Conservation (phyloP, 2,888 invertebrate genomes). For the Drosophila nigricruria region DNA sequence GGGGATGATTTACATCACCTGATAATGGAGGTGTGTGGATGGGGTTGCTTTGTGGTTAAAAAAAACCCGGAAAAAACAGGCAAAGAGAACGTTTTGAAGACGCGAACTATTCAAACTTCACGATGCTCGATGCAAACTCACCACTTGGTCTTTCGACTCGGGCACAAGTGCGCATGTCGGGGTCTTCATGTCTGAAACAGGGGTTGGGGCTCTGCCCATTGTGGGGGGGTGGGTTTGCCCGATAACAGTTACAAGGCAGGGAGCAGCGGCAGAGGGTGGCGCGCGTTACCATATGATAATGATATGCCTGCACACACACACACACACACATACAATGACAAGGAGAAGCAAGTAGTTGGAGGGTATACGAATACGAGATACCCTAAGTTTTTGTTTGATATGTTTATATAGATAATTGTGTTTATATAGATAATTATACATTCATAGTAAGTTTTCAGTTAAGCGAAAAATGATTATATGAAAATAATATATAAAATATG, state of each 20-base stretch:
- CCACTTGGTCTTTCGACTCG: conserved; percentile 37
- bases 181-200: background rate
- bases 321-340: conserved; percentile 7
- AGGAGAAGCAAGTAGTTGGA: background rate
- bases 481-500: too few species aligned
- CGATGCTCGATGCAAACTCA: conserved; percentile 34
- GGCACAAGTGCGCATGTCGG: conserved; percentile 67
- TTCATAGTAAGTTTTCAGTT: too few species aligned
- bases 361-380: background rate
- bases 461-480: too few species aligned
- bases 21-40: background rate
- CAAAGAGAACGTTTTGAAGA: conserved; percentile 2
- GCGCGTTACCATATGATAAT: conserved; percentile 71
- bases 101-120: conserved; percentile 13
- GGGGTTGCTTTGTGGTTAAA: conserved; percentile 26
- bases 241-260: conserved; percentile 4
- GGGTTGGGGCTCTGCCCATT: conserved; percentile 20
- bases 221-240: conserved; percentile 17
- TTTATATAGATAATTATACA: too few species aligned
- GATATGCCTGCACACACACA: conserved; percentile 56
- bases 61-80: background rate
- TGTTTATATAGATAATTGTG: too few species aligned
- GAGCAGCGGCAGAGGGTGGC: conserved; percentile 52
- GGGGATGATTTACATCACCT: conserved; percentile 14
- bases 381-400: background rate